Conservation (phyloP, 2,888 invertebrate genomes). For the Eristalis intricaria region DNA sequence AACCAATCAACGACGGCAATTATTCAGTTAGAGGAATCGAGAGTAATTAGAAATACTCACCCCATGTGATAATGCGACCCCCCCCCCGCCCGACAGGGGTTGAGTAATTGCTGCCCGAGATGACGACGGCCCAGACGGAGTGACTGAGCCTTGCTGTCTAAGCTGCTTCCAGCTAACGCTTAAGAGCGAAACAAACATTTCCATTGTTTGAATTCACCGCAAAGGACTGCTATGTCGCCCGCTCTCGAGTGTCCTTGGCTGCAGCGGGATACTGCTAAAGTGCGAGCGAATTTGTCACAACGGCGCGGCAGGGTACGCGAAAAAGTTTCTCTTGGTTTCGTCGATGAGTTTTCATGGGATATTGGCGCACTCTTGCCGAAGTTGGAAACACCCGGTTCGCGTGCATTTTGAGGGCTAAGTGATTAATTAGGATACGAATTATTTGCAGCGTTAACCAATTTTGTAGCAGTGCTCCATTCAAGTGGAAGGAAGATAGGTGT, state of each 20-base stretch:
- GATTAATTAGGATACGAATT: constrained; percentile 63
- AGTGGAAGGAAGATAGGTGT: constrained; percentile 45
- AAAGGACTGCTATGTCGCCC: background rate
- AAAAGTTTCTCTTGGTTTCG: constrained; percentile 38
- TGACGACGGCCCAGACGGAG: constrained; percentile 7
- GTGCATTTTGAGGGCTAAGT: constrained; percentile 30
- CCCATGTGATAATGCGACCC: constrained; percentile 54
- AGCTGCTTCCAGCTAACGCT: background rate
- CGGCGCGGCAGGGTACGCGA: background rate
- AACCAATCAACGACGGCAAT: constrained; percentile 68
- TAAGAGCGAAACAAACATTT: constrained; percentile 20
- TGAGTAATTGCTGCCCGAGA: constrained; percentile 22
- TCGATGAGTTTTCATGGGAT: constrained; percentile 49
- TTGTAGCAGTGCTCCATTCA: constrained; percentile 52
- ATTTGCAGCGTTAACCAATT: constrained; percentile 63
- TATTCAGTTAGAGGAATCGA: constrained; percentile 66
- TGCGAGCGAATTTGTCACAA: constrained; percentile 50
- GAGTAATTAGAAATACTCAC: constrained; percentile 57
- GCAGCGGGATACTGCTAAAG: constrained; percentile 36
- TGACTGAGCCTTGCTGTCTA: background rate
- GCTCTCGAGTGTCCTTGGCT: constrained; percentile 17
- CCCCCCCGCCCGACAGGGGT: constrained; percentile 32
- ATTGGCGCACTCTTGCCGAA: constrained; percentile 31
- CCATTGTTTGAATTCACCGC: constrained; percentile 19
- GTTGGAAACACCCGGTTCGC: constrained; percentile 1